Conservation (phyloP, 1,140 invertebrate species). For the Chrysomallon squamiferum region DNA sequence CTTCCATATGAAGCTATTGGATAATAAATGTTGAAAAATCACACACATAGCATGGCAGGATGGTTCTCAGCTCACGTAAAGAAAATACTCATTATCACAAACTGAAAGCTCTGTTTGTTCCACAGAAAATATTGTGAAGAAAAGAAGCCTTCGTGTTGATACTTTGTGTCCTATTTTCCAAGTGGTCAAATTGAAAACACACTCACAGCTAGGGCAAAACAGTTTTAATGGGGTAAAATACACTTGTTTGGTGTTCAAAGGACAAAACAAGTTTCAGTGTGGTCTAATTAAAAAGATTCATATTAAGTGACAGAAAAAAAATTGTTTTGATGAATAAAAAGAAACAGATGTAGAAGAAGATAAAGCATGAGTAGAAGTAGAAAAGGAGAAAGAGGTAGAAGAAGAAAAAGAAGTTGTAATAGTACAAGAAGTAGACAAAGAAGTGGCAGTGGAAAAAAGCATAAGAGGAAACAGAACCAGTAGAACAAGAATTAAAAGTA, state of each 20-base stretch:
- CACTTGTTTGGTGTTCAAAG: too few relatives aligned
- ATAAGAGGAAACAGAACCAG: background rate
- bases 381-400: too few relatives aligned
- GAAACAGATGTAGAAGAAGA: background rate
- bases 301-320: background rate
- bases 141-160: background rate
- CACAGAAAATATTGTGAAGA: background rate
- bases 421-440: background rate
- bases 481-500: background rate
- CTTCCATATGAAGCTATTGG: background rate
- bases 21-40: constrained; percentile 2
- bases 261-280: too few relatives aligned
- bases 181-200: too few relatives aligned
- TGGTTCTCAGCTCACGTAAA: constrained; percentile 14
- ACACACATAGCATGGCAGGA: background rate
- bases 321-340: background rate
- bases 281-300: background rate
- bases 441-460: background rate
- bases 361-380: too few relatives aligned
- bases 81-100: constrained; percentile 23
- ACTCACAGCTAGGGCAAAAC: too few relatives aligned
- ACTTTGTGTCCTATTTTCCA: too few relatives aligned
- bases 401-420: background rate
- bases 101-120: constrained; percentile 11
- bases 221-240: too few relatives aligned